A percentile compares a stretch with the other conserved stretches of the same genome.
Evolutionary conservation across 2,888 invertebrate genomes (phyloP).

Genomic region (Apantesis nais): DNA sequence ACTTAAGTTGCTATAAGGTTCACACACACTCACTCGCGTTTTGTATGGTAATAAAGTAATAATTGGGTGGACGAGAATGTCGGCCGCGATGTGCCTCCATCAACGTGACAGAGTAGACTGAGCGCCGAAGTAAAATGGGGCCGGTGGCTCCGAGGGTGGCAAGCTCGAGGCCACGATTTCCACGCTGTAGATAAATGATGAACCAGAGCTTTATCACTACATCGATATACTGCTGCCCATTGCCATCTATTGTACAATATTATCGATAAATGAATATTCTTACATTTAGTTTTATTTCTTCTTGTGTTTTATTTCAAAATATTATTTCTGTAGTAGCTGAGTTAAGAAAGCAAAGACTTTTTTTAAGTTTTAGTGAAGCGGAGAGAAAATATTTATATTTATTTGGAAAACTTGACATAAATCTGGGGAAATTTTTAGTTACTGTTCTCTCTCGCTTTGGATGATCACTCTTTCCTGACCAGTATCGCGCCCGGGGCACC

Average conservation of each 20-base stretch:
- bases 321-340: not conserved
- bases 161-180: slow-evolving; percentile 52
- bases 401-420: slow-evolving; percentile 12
- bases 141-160: slow-evolving; percentile 69
- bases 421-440: slow-evolving; percentile 45
- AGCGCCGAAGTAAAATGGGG: slow-evolving; percentile 59
- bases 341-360: not conserved
- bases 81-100: slow-evolving; percentile 55
- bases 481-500: slow-evolving; percentile 75
- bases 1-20: slow-evolving; percentile 64
- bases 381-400: too few species aligned
- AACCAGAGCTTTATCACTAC: slow-evolving; percentile 28
- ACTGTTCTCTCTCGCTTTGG: slow-evolving; percentile 62
- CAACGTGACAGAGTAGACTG: slow-evolving; percentile 72
- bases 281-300: not conserved
- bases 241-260: not conserved
- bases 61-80: slow-evolving; percentile 46
- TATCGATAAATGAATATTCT: not conserved
- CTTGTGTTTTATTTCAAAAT: not conserved
- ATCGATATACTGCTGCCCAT: not conserved
- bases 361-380: too few species aligned
- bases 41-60: slow-evolving; percentile 59
- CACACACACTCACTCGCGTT: slow-evolving; percentile 76
- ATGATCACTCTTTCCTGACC: slow-evolving; percentile 77
- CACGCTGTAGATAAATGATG: slow-evolving; percentile 42